These are phyloP conservation scores for Trissoscelio sp. DNA, from an alignment of 2,888 invertebrate genomes.

Conservation along the genomic window DNA sequence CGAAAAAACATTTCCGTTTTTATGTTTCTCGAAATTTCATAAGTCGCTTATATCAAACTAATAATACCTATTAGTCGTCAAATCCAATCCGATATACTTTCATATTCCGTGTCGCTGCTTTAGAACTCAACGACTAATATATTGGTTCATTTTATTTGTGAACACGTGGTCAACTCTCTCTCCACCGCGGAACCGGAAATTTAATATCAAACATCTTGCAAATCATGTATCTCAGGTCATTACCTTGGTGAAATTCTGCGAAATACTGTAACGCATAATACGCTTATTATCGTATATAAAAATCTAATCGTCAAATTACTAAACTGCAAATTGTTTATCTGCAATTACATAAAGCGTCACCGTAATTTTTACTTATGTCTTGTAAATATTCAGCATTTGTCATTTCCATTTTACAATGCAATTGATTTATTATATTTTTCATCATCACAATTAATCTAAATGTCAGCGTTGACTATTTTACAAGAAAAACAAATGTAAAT, in stretches of 20 bases:
- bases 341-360: not conserved
- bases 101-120: conserved; percentile 31
- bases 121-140: conserved; percentile 26
- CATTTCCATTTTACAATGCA: not conserved
- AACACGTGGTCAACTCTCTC: conserved; percentile 65
- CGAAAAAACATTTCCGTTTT: not conserved
- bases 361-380: not conserved
- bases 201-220: conserved; percentile 63
- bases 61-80: not conserved
- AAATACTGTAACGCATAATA: conserved; percentile 19
- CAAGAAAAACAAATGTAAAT: not conserved
- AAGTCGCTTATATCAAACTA: not conserved
- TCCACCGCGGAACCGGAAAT: conserved; percentile 64
- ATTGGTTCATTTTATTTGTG: conserved; percentile 43
- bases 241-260: conserved; percentile 50
- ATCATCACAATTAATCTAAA: too few relatives aligned
- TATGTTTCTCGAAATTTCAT: not conserved
- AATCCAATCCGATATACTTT: conserved; percentile 54
- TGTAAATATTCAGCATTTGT: not conserved
- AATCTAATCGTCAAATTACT: conserved; percentile 30
- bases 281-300: conserved; percentile 26
- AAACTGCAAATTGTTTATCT: conserved; percentile 7
- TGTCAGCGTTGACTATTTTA: too few relatives aligned
- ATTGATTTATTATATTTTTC: too few relatives aligned
- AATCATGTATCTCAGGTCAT: conserved; percentile 59